Evolutionary conservation across 1,140 invertebrate genomes (phyloP), one percentile per base, ranked within the genome.

Genomic region (Acromyrmex charruanus): DNA sequence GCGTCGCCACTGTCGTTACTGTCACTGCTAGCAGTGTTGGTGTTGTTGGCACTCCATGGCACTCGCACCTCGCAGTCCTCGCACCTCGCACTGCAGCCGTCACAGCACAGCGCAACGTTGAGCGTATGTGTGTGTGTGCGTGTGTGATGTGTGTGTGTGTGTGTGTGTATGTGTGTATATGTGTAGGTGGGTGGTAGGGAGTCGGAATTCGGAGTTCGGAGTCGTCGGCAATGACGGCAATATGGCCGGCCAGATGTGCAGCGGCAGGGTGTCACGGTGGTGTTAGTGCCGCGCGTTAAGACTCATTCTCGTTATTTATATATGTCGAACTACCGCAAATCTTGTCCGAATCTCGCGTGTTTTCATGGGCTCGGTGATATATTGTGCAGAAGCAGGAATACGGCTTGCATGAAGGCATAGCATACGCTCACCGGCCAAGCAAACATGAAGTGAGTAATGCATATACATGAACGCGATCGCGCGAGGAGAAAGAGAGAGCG

Each of bases 311-410:
- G 55, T 84, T 84, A 75, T 94, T 94, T 94, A 94, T 95, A 95
- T 95, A 95, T 95, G 95, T 95, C 95, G 93, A 93, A 94, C 92
- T 94, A 94, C 92, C 93, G 94, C 75, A 94, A 94, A 88, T 95
- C 93, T 86, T 94, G 94, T 92, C 94, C 92, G 87, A 94, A 95
- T 93, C 93, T 94, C 92, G 94, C 93, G 92, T 95, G 94, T 93
- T 95, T 95, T 95, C 93, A 95, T 95, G 95, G 94, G 92, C 94
- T 95, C 93, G 92, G 94, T 91, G 95, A 95, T 88, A 93, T 94
- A 92, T 86, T 94, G 89, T 94, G 94, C 88, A 92, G 93, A 85
- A 93, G 93, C 90, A 93, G 93, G 81, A 94, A 94, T 91, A 92
- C 92, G 91, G 85, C 91, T 92, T 93, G 94, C 93, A 93, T 93